Evolutionary conservation across 1,140 invertebrate species (phyloP).

Genomic region (Diuraphis noxia): DNA sequence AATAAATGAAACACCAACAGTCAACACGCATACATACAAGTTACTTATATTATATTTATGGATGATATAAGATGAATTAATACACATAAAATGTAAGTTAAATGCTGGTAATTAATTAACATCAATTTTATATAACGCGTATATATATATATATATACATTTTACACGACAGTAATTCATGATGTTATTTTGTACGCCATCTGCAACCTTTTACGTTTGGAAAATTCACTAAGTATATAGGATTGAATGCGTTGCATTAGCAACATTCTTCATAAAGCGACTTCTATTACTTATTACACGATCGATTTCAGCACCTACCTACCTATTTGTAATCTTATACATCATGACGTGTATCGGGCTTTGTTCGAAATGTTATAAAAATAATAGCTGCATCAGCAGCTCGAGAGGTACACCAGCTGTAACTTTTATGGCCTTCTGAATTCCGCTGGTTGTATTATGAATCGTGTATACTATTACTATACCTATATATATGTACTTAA

Average conservation of each 20-base stretch:
- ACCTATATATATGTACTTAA: background rate
- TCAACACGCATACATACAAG: background rate
- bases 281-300: too few relatives aligned
- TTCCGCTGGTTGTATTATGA: background rate
- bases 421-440: background rate
- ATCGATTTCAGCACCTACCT: background rate
- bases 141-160: background rate
- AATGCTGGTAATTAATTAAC: background rate
- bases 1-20: background rate
- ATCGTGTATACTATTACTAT: too few relatives aligned
- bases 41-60: too few relatives aligned
- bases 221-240: background rate
- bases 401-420: background rate
- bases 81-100: background rate
- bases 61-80: background rate
- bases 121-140: background rate
- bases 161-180: background rate
- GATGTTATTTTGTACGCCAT: background rate
- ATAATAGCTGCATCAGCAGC: background rate
- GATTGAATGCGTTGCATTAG: background rate
- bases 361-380: background rate
- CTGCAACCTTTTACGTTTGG: background rate
- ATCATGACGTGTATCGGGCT: background rate
- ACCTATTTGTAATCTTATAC: background rate
- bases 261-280: background rate